Base-by-base conservation (phyloP, 2,888 invertebrate genomes). In the Andricus curvator region DNA sequence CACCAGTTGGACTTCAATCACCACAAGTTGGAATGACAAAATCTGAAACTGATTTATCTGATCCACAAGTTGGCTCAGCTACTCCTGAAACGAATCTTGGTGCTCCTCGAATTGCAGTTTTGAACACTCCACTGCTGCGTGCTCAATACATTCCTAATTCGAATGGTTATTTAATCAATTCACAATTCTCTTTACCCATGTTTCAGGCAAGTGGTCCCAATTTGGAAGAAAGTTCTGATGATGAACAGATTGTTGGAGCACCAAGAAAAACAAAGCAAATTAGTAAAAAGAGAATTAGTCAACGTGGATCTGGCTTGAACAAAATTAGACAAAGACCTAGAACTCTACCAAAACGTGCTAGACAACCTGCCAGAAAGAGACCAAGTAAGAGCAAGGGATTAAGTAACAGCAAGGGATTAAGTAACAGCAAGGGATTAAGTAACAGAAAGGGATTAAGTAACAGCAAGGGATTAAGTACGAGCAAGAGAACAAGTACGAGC, bases 121-220 rank as follows among this genome's bases (percentile, higher is more conserved):
- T 56, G 0, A 56, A 56, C 56, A 3, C 56, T n/a, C 56, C 56
- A 56, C 56, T 56, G 1, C n/a, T 56, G 6, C n/a, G n/a, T 11
- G 56, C n/a, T 11, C 56, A 56, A 56, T 56, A n/a, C 17, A n/a
- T 56, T 56, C 56, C 56, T 0, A 56, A 56, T 56, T n/a, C 56
- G n/a, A n/a, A n/a, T 56, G n/a, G 56, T n/a, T 56, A 56, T 17
- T n/a, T n/a, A n/a, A 56, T 56, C n/a, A 56, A 56, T 56, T 56
- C 56, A 20, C 56, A 56, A 56, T 56, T 56, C n/a, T 56, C 56
- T n/a, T 56, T 56, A 11, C 56, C 56, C 56, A n/a, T n/a, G 0
- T 8, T 56, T 56, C n/a, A n/a, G 8, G 6, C 3, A 56, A 62
- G 2, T 13, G 11, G 20, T 60, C 22, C 60, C 4, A n/a, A 22